Conservation (phyloP, 2,113 vertebrate species). For the Chloebia gouldiae region DNA sequence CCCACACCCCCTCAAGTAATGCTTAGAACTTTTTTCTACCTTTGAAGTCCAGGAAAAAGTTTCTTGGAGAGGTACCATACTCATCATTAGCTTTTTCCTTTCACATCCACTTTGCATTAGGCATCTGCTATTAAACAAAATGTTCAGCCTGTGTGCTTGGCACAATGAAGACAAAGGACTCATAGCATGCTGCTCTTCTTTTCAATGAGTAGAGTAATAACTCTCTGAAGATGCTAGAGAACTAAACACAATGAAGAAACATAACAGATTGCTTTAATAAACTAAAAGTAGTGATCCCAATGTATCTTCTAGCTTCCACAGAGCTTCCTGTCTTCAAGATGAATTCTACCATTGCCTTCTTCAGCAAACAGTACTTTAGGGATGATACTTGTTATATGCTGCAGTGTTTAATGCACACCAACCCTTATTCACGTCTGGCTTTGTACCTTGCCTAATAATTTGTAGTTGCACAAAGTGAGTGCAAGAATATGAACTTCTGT, state of each 20-base stretch:
- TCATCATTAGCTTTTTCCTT: background rate
- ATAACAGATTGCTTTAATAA: constrained; percentile 62
- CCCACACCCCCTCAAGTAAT: rapidly evolving
- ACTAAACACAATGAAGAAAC: constrained; percentile 3
- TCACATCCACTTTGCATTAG: background rate
- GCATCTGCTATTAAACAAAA: background rate
- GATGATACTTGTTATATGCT: background rate
- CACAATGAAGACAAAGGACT: background rate
- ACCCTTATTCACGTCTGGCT: background rate
- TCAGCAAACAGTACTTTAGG: background rate
- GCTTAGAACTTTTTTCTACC: background rate
- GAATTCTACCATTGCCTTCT: background rate
- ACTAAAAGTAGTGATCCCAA: background rate
- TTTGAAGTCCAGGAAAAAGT: background rate
- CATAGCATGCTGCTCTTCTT: background rate
- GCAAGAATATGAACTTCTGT: background rate
- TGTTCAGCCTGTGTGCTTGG: background rate
- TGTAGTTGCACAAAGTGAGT: background rate
- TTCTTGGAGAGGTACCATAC: background rate
- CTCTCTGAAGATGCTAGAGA: constrained; percentile 9
- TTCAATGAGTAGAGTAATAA: background rate
- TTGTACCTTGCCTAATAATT: background rate
- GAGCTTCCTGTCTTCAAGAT: background rate
- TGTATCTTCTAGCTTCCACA: background rate
- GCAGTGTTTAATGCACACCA: background rate